These are phyloP conservation scores for Stichopus horrens DNA, from an alignment of 53 echinoderm and acorn worm genomes.

Conservation along the genomic window DNA sequence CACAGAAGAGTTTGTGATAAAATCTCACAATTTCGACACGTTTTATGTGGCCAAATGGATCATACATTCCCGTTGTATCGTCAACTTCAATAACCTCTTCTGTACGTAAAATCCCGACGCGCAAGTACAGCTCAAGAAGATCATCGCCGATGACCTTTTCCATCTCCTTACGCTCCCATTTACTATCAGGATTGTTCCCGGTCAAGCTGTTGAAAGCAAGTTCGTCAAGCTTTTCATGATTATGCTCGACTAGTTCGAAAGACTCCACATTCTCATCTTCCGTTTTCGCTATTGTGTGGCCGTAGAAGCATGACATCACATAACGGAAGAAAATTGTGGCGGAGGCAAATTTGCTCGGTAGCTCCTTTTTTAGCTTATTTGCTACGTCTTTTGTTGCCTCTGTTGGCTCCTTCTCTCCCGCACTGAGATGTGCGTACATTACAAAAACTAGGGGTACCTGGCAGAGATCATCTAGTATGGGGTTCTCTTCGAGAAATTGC, in stretches of 20 bases:
- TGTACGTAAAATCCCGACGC: constrained; percentile 23
- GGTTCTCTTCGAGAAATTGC: constrained; percentile 28
- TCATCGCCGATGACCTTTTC: constrained; percentile 8
- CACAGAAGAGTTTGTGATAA: too few species aligned
- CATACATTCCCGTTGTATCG: constrained; percentile 22
- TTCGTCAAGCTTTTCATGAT: constrained; percentile 20
- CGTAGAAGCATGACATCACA: constrained; percentile 36
- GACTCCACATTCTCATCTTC: constrained; percentile 28
- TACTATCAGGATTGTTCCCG: constrained; percentile 32
- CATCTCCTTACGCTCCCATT: constrained; percentile 29
- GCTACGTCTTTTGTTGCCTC: constrained; percentile 37
- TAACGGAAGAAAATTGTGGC: constrained; percentile 35
- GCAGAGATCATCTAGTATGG: neutral
- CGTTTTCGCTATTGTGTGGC: constrained; percentile 6
- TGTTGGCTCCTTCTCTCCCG: constrained; percentile 29
- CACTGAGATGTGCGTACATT: constrained; percentile 33
- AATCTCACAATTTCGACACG: neutral
- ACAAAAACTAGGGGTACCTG: constrained; percentile 21
- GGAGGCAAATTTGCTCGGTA: constrained; percentile 19
- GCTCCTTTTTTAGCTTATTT: constrained; percentile 31
- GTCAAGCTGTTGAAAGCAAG: constrained; percentile 28
- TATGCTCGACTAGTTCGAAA: neutral
- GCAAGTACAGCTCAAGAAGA: constrained; percentile 29
- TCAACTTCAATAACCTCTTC: constrained; percentile 26
- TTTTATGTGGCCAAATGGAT: constrained; percentile 9